Evolutionary conservation across 2,113 vertebrate genomes (phyloP).

Genomic region (Dipodomys merriami): DNA sequence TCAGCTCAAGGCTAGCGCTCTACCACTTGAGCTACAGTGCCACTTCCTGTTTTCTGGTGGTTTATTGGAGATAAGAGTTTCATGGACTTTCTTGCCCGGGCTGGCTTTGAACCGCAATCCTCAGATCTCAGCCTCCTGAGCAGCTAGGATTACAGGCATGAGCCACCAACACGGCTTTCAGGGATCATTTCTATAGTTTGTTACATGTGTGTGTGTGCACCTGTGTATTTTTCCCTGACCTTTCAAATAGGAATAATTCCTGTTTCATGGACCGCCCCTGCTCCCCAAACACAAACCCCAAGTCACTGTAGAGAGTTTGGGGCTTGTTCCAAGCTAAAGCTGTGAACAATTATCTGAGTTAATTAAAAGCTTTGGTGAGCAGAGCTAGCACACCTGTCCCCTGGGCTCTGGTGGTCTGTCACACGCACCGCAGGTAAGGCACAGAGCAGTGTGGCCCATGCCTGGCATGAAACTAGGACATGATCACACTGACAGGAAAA

Average conservation of each 20-base stretch:
- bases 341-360: conserved; percentile 47
- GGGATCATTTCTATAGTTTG: no score
- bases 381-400: not conserved
- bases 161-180: no score
- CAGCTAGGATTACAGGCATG: no score
- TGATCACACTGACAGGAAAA: not conserved
- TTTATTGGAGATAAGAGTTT: no score
- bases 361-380: conserved; percentile 42
- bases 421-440: not conserved
- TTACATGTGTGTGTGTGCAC: no score
- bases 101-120: no score
- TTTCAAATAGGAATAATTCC: conserved; percentile 3
- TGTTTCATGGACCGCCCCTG: not conserved
- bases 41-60: no score
- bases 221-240: not conserved
- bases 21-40: no score
- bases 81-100: no score
- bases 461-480: not conserved
- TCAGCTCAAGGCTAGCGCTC: no score
- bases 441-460: not conserved
- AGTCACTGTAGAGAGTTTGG: not conserved
- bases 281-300: not conserved
- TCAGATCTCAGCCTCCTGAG: no score
- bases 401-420: not conserved
- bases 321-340: not conserved